Evolutionary conservation across 2,888 invertebrate genomes (phyloP), one percentile per base, ranked within the genome.

Genomic region (Chymomyza fuscimana): DNA sequence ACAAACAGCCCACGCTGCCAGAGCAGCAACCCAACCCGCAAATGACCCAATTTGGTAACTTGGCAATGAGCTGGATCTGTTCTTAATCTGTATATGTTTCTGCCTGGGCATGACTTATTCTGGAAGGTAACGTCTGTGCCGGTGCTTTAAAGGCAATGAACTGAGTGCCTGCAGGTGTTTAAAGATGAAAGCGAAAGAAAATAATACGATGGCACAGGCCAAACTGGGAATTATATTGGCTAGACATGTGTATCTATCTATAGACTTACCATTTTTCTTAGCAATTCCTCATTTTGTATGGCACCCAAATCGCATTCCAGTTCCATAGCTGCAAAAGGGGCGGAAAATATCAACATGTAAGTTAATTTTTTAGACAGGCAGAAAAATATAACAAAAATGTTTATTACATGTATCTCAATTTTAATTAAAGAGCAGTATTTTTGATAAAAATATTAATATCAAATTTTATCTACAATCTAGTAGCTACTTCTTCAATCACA

Each of bases 261-360:
- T 46, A 46, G 40, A 89, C 92, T 93, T 91, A 96, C 96, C 96
- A 96, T 95, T 91, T 94, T 94, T 66, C 95, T 94, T 81, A 96
- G 93, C 87, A 95, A 91, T 91, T 96, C 96, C 92, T 96, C 96
- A 93, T 95, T 96, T 81, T 93, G 93, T 75, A 96, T 96, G 83
- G 93, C 92, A 82, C 94, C 93, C 88, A 96, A 94, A 93, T 96
- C 95, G 80, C 93, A 87, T 79, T 90, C 94, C 88, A 94, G 93
- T 86, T 91, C 91, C 91, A 91, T 91, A 73, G 70, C 70, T 54
- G 52, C 52, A 16, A 54, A 19, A 16, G 32, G 19, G 16, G n/a
- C 12, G n/a, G 12, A 54, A 19, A 29, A 16, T 7, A 3, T 12
- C 16, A 60, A 46, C 19, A 40, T 40, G 40, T 9, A 29, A 61